A percentile compares a stretch with the other conserved stretches of the same genome.
Conservation (phyloP, 1,140 invertebrate species). For the Drusus annulatus region DNA sequence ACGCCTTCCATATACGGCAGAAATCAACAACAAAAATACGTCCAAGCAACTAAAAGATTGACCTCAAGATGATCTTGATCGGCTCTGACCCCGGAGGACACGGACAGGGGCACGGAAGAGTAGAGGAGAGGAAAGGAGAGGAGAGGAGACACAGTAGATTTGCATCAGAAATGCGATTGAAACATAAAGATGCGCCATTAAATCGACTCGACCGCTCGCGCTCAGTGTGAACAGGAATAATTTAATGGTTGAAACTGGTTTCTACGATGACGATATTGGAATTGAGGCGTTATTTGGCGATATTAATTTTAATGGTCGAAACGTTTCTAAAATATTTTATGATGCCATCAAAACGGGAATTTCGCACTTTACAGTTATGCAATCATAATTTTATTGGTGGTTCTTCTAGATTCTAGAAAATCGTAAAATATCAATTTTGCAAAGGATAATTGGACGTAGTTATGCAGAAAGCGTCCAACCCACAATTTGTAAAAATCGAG, state of each 20-base stretch:
- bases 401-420: too few relatives aligned
- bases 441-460: too few relatives aligned
- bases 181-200: slow-evolving; percentile 1
- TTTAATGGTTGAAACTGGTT: slow-evolving; percentile 21
- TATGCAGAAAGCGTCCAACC: too few relatives aligned
- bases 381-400: too few relatives aligned
- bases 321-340: too few relatives aligned
- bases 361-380: too few relatives aligned
- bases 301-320: too few relatives aligned
- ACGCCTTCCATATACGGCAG: slow-evolving; percentile 13
- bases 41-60: slow-evolving; percentile 23
- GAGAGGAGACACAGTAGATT: neutral
- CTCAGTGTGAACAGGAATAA: neutral
- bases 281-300: too few relatives aligned
- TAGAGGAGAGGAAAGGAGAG: neutral
- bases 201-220: neutral
- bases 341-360: too few relatives aligned
- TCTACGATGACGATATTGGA: slow-evolving; percentile 6
- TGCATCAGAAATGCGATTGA: slow-evolving; percentile 30
- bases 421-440: too few relatives aligned
- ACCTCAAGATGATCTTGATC: slow-evolving; percentile 41
- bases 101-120: neutral
- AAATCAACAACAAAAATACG: slow-evolving; percentile 33
- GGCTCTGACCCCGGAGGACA: slow-evolving; percentile 6
- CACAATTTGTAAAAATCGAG: too few relatives aligned